Conservation (phyloP, 2,888 invertebrate genomes). For the Mellilla xanthometata region DNA sequence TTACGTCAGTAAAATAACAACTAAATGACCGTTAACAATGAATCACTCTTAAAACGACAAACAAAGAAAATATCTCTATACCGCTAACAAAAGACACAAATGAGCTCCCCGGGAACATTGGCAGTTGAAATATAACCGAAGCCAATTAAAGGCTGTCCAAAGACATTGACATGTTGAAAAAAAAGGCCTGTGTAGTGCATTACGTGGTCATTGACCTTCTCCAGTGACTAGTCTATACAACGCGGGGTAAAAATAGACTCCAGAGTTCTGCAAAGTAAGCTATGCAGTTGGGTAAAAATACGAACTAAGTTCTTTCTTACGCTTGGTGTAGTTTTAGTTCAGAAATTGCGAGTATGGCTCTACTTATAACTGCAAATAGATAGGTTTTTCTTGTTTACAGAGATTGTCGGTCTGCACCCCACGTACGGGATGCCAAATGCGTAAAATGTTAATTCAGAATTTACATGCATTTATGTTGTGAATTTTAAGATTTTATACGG, state of each 20-base stretch:
- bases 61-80: slow-evolving; percentile 5
- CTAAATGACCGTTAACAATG: background rate
- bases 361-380: background rate
- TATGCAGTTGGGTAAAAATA: background rate
- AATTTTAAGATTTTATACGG: background rate
- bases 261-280: slow-evolving; percentile 23
- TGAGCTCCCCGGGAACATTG: slow-evolving; percentile 22
- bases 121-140: slow-evolving; percentile 21
- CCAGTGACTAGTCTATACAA: slow-evolving; percentile 47
- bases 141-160: slow-evolving; percentile 33
- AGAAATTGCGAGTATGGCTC: background rate
- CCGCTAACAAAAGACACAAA: slow-evolving; percentile 25
- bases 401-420: slow-evolving; percentile 34
- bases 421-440: background rate
- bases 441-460: slow-evolving; percentile 7
- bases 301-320: background rate
- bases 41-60: background rate
- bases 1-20: too few species aligned
- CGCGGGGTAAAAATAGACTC: slow-evolving; percentile 65
- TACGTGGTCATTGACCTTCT: slow-evolving; percentile 63
- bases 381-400: slow-evolving; percentile 1
- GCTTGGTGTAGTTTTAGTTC: background rate
- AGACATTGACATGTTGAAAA: slow-evolving; percentile 71
- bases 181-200: slow-evolving; percentile 56
- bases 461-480: background rate